A percentile compares a stretch with the other conserved stretches of the same genome.
These are phyloP conservation scores for Erebia palarica DNA, from an alignment of 2,888 invertebrate genomes.

Conservation along the genomic window DNA sequence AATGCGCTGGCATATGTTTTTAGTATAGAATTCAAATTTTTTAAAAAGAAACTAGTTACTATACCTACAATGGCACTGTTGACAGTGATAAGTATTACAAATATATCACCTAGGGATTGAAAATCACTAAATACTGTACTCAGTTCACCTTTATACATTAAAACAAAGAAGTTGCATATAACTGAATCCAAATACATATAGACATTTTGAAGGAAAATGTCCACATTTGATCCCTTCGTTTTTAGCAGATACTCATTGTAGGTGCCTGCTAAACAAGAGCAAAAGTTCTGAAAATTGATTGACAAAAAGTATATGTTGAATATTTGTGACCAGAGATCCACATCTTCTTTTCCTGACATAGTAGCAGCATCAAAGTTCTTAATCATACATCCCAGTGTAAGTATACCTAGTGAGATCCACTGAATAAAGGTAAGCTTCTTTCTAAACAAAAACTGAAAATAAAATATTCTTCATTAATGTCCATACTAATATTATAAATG, in stretches of 20 bases:
- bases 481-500: no score
- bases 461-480: slow-evolving; percentile 13
- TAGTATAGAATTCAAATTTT: slow-evolving; percentile 95
- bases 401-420: slow-evolving; percentile 93
- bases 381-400: slow-evolving; percentile 95
- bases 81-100: slow-evolving; percentile 90
- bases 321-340: slow-evolving; percentile 64
- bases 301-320: slow-evolving; percentile 84
- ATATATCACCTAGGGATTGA: slow-evolving; percentile 83
- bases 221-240: slow-evolving; percentile 90
- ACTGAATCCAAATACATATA: slow-evolving; percentile 98
- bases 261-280: slow-evolving; percentile 96
- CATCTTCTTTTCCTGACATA: slow-evolving; percentile 54
- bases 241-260: slow-evolving; percentile 97
- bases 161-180: slow-evolving; percentile 91
- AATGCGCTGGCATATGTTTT: slow-evolving; percentile 98
- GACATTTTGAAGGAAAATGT: slow-evolving; percentile 96
- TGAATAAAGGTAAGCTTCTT: slow-evolving; percentile 90
- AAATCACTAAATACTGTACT: slow-evolving; percentile 83
- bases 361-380: slow-evolving; percentile 88
- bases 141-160: slow-evolving; percentile 86
- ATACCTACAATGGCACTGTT: slow-evolving; percentile 97
- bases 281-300: slow-evolving; percentile 90
- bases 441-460: slow-evolving; percentile 91
- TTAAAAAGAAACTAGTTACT: slow-evolving; percentile 95